These are phyloP conservation scores for Callopanchax toddi DNA, from an alignment of 2,113 vertebrate species.

Conservation along the genomic window DNA sequence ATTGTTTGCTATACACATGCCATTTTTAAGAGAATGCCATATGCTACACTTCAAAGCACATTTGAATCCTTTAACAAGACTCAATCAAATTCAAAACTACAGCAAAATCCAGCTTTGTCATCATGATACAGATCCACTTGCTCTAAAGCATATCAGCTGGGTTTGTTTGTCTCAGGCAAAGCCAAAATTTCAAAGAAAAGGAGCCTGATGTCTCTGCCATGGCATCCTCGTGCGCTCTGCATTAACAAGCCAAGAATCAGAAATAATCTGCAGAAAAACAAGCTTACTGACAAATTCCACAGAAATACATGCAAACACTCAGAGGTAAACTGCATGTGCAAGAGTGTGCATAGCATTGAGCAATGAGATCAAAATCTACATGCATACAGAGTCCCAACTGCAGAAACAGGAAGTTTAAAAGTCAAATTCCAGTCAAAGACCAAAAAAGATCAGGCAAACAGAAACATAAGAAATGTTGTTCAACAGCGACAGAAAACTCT, in stretches of 20 bases:
- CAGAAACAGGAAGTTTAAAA: slow-evolving; percentile 43
- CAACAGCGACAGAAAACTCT: slow-evolving; percentile 41
- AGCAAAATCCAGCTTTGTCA: slow-evolving; percentile 8
- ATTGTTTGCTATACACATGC: background rate
- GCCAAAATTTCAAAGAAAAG: too few species aligned
- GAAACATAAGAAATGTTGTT: slow-evolving; percentile 33
- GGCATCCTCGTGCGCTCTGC: slow-evolving; percentile 25
- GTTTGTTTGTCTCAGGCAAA: slow-evolving; percentile 17
- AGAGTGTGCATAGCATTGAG: slow-evolving; percentile 15
- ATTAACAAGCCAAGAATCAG: slow-evolving; percentile 27
- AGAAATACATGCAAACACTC: slow-evolving; percentile 38
- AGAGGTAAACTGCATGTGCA: slow-evolving; percentile 30
- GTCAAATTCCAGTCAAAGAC: slow-evolving; percentile 21
- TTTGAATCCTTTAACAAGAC: background rate
- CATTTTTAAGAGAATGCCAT: slow-evolving; percentile 5
- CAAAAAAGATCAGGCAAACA: slow-evolving; percentile 28
- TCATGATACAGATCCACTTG: background rate
- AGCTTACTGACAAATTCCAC: slow-evolving; percentile 54
- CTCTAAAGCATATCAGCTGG: slow-evolving; percentile 10
- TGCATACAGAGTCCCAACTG: slow-evolving; percentile 32
- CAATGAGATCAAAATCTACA: slow-evolving; percentile 30
- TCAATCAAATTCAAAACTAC: slow-evolving; percentile 5
- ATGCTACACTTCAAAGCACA: background rate
- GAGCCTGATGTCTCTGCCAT: slow-evolving; percentile 26
- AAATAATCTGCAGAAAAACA: slow-evolving; percentile 60